phyloP scores from a whole-genome alignment of 2,888 invertebrate species.

The Theretra japonica region DNA sequence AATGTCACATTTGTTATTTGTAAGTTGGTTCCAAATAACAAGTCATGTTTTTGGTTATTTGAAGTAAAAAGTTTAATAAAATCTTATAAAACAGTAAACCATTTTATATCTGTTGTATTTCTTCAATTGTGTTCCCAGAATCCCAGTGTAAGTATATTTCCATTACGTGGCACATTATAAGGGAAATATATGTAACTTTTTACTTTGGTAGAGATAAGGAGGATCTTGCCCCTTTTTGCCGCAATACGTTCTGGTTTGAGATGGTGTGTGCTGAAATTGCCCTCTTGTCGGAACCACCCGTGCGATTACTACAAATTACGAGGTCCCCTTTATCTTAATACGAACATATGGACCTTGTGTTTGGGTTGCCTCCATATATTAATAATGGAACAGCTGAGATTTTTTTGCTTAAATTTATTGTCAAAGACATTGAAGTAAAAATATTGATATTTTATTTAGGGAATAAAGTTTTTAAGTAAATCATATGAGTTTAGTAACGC shows the following conservation, averaged over 20 bases:
- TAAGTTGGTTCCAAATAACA: no score
- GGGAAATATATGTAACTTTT: background rate
- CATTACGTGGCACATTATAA: background rate
- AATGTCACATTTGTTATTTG: no score
- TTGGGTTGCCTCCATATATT: constrained; percentile 7
- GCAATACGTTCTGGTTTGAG: constrained; percentile 22
- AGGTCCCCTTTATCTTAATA: constrained; percentile 14
- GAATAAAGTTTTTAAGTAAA: background rate
- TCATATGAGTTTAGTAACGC: no score
- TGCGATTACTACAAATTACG: constrained; percentile 9
- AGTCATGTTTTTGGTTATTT: no score
- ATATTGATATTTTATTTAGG: background rate
- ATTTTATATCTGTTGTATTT: background rate
- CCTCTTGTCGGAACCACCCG: constrained; percentile 14
- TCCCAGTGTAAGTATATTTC: background rate
- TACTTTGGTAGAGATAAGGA: background rate
- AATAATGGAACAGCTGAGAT: background rate
- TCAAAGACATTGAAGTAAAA: no score
- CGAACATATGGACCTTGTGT: background rate
- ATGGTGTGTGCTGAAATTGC: constrained; percentile 3
- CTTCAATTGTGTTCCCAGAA: background rate
- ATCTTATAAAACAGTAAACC: no score
- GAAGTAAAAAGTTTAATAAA: no score
- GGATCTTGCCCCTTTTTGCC: constrained; percentile 12
- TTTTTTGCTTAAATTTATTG: background rate